Base-by-base conservation (phyloP, 2,113 vertebrate species). In the Sebastes fasciatus region DNA sequence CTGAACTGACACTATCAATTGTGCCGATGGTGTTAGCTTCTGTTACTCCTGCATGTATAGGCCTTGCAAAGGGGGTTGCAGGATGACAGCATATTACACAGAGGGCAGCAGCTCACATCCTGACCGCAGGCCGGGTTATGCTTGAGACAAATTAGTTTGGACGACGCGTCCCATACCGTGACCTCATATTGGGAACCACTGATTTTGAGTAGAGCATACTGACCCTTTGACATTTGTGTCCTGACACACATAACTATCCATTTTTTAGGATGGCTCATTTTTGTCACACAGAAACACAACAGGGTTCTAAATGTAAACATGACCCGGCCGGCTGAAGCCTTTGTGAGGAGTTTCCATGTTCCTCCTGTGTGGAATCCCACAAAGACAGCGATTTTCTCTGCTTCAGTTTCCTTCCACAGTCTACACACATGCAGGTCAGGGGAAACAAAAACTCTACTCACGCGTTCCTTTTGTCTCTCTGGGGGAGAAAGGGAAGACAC, bases 381-480 rank as follows among this genome's bases (percentile, higher is more conserved):
- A 26, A 26, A 45, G 51, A 58, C 11, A 7, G 23, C 2, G 4
- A 40, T 52, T 69, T 69, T 43, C n/a, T 21, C 26, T 21, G 3
- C 48, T 62, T 54, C 17, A 46, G 14, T 73, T 63, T 57, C 19
- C 17, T 43, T 21, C 23, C 48, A 26, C 34, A 16, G 10, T 46
- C 5, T 3, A 57, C 19, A 57, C 21, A 42, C 57, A 60, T 45
- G 21, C 12, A 58, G 14, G 48, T 76, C 19, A 48, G 40, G n/a
- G 19, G 4, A 55, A 62, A 2, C 2, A 0, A 55, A 0, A 55
- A 51, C 34, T 58, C 40, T 5, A 85, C 92, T 91, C 57, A 91
- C 88, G 10, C 68, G 77, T n/a, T 92, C 78, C 54, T 87, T 93
- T 62, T 88, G 82, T 84, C 61, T 94, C 69, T 90, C 86, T 54